Percentiles rank a stretch among this genome's conserved stretches.
Conservation (phyloP, 1,140 invertebrate genomes). For the Drosophila nasuta region DNA sequence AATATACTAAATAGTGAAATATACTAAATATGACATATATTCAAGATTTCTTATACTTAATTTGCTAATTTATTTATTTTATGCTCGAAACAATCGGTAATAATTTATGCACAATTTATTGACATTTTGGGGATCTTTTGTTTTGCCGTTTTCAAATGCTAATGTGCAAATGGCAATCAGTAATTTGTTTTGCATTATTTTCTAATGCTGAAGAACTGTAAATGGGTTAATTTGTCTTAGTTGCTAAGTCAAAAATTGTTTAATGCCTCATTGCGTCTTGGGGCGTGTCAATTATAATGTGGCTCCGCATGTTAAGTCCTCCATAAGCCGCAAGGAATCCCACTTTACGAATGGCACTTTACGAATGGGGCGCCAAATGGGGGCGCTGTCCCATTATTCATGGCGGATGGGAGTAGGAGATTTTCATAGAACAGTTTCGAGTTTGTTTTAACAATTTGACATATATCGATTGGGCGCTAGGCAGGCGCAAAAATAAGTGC, state of each 20-base stretch:
- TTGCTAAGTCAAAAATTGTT: constrained; percentile 74
- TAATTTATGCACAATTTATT: constrained; percentile 23
- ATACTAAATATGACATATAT: too few species aligned
- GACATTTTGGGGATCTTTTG: not conserved
- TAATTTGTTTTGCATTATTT: constrained; percentile 50
- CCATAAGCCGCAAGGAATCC: constrained; percentile 45
- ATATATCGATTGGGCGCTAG: constrained; percentile 60
- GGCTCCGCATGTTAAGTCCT: constrained; percentile 36
- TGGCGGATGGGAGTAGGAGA: constrained; percentile 37
- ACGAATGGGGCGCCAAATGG: constrained; percentile 59
- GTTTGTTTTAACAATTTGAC: constrained; percentile 34
- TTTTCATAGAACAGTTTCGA: constrained; percentile 11
- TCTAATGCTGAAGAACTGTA: constrained; percentile 48
- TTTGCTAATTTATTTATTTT: not conserved
- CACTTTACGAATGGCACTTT: constrained; percentile 50
- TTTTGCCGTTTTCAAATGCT: constrained; percentile 2
- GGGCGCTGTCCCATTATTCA: constrained; percentile 63
- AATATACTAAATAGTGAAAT: too few species aligned
- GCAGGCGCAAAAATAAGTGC: not conserved
- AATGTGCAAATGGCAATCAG: constrained; percentile 27
- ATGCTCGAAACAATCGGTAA: not conserved
- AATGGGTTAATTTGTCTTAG: constrained; percentile 75
- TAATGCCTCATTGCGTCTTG: constrained; percentile 44
- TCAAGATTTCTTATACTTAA: not conserved
- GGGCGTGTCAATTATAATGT: constrained; percentile 8